Evolutionary conservation across 2,797 vertebrate species (phyloP), one percentile per base, ranked within the genome.

Genomic region (Pempheris klunzingeri): DNA sequence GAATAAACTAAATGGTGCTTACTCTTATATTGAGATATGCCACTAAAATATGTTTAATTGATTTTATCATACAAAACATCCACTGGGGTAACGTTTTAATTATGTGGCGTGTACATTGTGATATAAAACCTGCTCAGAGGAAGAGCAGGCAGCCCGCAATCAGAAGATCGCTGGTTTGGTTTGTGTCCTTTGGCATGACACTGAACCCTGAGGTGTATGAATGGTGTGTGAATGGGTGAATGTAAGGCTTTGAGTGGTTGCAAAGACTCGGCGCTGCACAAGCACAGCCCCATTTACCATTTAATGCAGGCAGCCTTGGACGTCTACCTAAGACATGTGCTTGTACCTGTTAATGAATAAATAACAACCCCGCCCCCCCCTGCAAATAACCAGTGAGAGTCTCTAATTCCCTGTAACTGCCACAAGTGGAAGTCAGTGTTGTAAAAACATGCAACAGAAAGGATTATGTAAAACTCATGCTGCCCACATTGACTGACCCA

Each of bases 401-500:
- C n/a, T 52, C 18, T 9, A 28, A 30, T n/a, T 43, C 9, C 18
- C 8, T 52, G 5, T 32, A n/a, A 60, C 12, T 28, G 2, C 22
- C 22, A 28, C 18, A 43, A 38, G 49, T 61, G 43, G 9, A 55
- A n/a, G 26, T 46, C 9, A 22, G 9, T 26, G 34, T 34, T 52
- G 14, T 28, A 57, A 68, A 72, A 71, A 64, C 39, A 22, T 3
- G 24, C 9, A n/a, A 28, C 30, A 7, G 39, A 63, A 62, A 67
- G 38, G 17, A 70, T 77, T 18, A 22, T 38, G 67, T 26, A 34
- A 46, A 61, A 41, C 24, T 6, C 0, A 15, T 11, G 14, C 68
- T 20, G n/a, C 72, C 73, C 61, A 74, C 69, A 4, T 17, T 55
- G 63, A 66, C 15, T 60, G 66, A 61, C 15, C 41, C 43, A 7